Evolutionary conservation across 2,888 invertebrate species (phyloP), one percentile per base, ranked within the genome.

Genomic region (Drosophila incognita): DNA sequence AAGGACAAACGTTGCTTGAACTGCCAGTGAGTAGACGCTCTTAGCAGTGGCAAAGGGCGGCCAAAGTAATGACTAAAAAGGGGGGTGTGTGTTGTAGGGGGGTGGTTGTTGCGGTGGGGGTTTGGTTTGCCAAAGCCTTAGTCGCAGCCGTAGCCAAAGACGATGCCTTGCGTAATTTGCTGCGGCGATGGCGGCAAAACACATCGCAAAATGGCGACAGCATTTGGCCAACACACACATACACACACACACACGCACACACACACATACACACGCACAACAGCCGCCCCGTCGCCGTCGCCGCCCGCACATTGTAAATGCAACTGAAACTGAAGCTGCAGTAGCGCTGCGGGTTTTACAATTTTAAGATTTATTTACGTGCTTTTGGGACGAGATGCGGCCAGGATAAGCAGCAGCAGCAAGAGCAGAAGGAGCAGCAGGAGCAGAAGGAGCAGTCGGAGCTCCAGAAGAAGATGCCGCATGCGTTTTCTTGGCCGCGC

Each of bases 1-100:
- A 88, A 90, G 90, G 89, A 90, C 90, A 88, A 88, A 86, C 89
- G 87, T 88, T 86, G 87, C 87, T 87, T 90, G 87, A 87, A 90
- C 90, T 78, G 75, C 65, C 42, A 49, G n/a, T 21, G 27, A 36
- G 24, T 18, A 63, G 62, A 63, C 40, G 58, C 42, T 62, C 35
- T 29, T 36, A 35, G 68, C 33, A 62, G 46, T 27, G 15, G 63
- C 51, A 49, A 42, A 33, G 36, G 48, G 42, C 6, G 24, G 46
- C 21, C 21, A 46, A 24, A 46, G 46, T 15, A 15, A 15, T 46
- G 21, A 46, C 46, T 46, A 46, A 38, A 51, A n/a, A 18, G 63
- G 31, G 40, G 58, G 53, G 63, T 7, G 64, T 70, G 42, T 11
- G 35, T 11, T 18, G 29, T 2, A 15, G 49, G 13, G 31, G 5